Evolutionary conservation across 2,797 vertebrate genomes (phyloP).

Genomic region (Cynopterus sphinx): DNA sequence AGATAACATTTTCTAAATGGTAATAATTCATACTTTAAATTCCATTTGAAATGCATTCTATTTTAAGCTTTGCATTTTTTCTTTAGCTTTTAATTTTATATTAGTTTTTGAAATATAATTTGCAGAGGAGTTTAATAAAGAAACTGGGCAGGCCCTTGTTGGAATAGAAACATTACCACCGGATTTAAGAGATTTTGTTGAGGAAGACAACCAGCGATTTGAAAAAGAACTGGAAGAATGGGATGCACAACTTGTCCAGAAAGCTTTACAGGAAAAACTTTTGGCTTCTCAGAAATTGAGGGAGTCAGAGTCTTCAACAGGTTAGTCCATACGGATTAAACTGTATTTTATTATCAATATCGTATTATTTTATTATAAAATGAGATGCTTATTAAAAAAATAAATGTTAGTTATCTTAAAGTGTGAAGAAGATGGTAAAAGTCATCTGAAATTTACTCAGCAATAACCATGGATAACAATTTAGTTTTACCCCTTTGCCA

Average conservation of each 20-base stretch:
- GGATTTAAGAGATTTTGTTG: conserved; percentile 95
- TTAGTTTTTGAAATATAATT: conserved; percentile 73
- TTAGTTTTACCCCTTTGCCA: background rate
- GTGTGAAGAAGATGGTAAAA: background rate
- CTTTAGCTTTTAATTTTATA: conserved; percentile 60
- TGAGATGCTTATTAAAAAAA: background rate
- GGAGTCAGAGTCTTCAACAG: conserved; percentile 87
- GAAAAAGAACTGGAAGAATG: conserved; percentile 96
- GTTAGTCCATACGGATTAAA: conserved; percentile 76
- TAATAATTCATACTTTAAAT: background rate
- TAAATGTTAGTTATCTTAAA: background rate
- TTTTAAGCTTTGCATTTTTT: conserved; percentile 61
- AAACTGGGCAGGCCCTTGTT: conserved; percentile 94
- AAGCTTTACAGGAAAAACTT: conserved; percentile 94
- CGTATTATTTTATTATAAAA: background rate
- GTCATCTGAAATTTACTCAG: background rate
- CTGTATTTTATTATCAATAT: background rate
- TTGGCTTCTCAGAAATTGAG: conserved; percentile 83
- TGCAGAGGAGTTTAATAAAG: conserved; percentile 97
- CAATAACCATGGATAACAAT: background rate
- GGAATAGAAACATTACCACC: conserved; percentile 97
- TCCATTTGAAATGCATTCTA: background rate
- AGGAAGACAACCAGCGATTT: conserved; percentile 95
- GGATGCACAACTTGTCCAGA: conserved; percentile 92
- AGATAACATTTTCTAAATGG: background rate